A percentile compares a stretch with the other conserved stretches of the same genome.
Evolutionary conservation across 2,888 invertebrate genomes (phyloP).

Genomic region (Eupelmus urozonus): DNA sequence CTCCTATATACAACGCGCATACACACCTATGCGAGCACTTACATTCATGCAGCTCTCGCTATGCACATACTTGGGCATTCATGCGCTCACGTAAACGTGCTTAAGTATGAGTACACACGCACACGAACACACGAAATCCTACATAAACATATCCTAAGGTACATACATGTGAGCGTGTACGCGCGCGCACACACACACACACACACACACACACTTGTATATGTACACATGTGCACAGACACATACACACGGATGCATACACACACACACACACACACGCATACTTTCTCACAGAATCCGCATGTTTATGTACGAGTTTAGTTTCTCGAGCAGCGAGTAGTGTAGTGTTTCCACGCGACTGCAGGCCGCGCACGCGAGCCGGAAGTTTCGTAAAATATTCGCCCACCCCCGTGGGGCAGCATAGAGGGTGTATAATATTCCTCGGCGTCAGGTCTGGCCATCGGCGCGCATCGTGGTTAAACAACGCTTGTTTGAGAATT

Average conservation of each 20-base stretch:
- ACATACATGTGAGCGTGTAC: too few species aligned
- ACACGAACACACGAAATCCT: too few species aligned
- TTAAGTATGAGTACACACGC: too few species aligned
- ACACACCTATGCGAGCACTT: background rate
- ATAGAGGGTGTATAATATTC: slow-evolving; percentile 17
- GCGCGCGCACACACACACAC: background rate
- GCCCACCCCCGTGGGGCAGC: background rate
- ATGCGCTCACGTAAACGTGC: too few species aligned
- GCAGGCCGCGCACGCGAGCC: slow-evolving; percentile 65
- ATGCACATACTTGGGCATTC: too few species aligned
- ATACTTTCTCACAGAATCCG: too few species aligned
- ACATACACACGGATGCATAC: too few species aligned
- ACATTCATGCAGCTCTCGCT: background rate
- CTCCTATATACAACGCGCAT: background rate
- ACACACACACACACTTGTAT: too few species aligned
- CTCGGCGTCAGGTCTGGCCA: background rate
- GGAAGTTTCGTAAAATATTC: slow-evolving; percentile 64
- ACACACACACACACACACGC: background rate
- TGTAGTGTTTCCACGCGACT: slow-evolving; percentile 17
- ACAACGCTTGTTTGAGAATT: slow-evolving; percentile 2
- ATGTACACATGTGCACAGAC: too few species aligned
- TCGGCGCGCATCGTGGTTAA: slow-evolving; percentile 21
- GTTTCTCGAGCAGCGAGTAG: background rate
- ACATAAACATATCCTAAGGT: too few species aligned
- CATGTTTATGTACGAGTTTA: background rate